Evolutionary conservation across 2,113 vertebrate genomes (phyloP), one percentile per base, ranked within the genome.

Genomic region (Gavia stellata): DNA sequence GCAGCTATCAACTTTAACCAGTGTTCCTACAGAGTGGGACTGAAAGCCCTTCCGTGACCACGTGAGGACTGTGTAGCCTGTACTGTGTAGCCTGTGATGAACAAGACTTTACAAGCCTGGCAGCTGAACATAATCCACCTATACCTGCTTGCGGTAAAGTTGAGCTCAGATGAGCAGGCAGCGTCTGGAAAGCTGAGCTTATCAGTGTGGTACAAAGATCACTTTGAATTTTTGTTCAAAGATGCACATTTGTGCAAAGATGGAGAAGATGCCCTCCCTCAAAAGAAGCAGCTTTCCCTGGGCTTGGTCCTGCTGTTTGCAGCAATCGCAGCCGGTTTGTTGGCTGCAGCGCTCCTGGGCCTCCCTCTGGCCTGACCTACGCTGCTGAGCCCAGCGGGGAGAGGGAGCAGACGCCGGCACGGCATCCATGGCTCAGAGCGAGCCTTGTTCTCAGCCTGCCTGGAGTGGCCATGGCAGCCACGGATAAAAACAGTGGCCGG

Each of bases 321-420:
- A 15, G 73, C 58, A 12, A 9, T 13, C 1, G 0, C 3, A 28
- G 62, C n/a, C 0, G 0, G 6, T 50, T 55, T 6, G 50, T 3
- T 18, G 86, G 75, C 78, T 6, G 50, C 66, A 25, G 85, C 78
- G 44, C 68, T 56, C 56, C 59, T 3, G 3, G 68, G 45, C 14
- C 34, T 49, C 34, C 40, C 55, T 61, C 79, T 61, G 28, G 62
- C 24, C 79, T 47, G 59, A 40, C 21, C 66, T 12, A 5, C 1
- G 2, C 72, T 36, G 63, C 75, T 29, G 34, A 82, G 42, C 62
- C 45, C 2, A 0, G n/a, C 1, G 1, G 42, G 62, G 47, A 92
- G 80, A 70, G 38, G 47, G 45, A 59, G 38, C 61, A 26, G 79
- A 44, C 4, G 0, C 44, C 1, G 5, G 42, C 29, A 12, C 2